Base-by-base conservation (phyloP, 1,140 invertebrate genomes). In the Pteromalus puparum region DNA sequence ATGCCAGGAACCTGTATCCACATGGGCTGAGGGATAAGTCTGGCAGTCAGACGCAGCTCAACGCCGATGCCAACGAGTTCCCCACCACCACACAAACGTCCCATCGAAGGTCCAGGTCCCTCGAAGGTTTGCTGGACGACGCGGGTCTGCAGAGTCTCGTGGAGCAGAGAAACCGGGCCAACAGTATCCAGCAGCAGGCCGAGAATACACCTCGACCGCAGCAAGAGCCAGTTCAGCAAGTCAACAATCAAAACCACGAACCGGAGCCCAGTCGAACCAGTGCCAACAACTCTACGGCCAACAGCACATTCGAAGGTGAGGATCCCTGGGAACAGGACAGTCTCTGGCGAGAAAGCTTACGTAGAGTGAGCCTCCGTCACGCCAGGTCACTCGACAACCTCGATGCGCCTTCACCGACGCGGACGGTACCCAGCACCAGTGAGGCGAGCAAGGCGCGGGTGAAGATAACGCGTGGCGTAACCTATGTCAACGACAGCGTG, bases 241-340 rank as follows among this genome's bases (percentile, higher is more conserved):
- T 42, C 0, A 67, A 42, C 68, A 28, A 28, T 6, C 53, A 26
- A 42, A 28, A 28, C 4, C 53, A 1, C 26, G 61, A 65, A n/a
- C 18, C 30, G 1, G 13, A 9, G 7, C 18, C 24, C 28, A 75
- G 73, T 9, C 9, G 61, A 26, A 38, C 26, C n/a, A 53, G 81
- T 72, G 34, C 21, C 1, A 46, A 24, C 6, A 15, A 46, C 21
- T 28, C 61, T 15, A 10, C 72, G 26, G 78, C 48, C 7, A 61
- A 76, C 2, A 30, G 3, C 9, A 84, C 74, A 72, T 92, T 90
- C 42, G 90, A 90, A 79, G 95, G 94, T 38, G 95, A 96, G 86
- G 95, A 96, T 91, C 94, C 96, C 34, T 97, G 97, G 97, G 96
- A 97, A 90, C 96, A 97, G 91, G 96, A 97, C 90, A 91, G 94